Evolutionary conservation across 2,888 invertebrate species (phyloP).

Genomic region (Mechanitis mazaeus): DNA sequence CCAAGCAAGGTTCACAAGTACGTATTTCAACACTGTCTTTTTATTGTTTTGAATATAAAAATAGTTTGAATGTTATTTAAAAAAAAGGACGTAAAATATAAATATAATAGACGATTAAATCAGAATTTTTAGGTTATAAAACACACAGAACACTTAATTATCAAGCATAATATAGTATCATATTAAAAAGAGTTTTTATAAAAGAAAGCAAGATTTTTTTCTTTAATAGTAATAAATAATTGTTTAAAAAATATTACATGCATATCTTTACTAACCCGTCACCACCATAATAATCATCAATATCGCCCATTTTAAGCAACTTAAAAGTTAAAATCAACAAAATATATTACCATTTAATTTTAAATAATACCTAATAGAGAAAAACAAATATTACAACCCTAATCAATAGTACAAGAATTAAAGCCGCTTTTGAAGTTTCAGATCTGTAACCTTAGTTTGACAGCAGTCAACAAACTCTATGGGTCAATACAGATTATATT

Average conservation of each 20-base stretch:
- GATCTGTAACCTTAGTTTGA: neutral
- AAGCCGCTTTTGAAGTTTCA: slow-evolving; percentile 18
- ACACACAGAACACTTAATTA: no score
- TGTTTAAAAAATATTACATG: slow-evolving; percentile 29
- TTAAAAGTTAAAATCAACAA: slow-evolving; percentile 27
- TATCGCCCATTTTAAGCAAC: slow-evolving; percentile 55
- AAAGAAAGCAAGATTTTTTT: slow-evolving; percentile 3
- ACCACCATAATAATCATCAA: slow-evolving; percentile 67
- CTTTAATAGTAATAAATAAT: slow-evolving; percentile 1
- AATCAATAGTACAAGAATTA: slow-evolving; percentile 14
- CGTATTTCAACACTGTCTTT: no score
- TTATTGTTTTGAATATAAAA: no score
- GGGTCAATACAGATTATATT: no score
- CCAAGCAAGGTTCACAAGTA: no score
- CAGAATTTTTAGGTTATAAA: no score
- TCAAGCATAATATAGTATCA: slow-evolving; percentile 11
- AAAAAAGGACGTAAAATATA: no score
- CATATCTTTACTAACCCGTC: slow-evolving; percentile 66
- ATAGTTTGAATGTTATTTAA: no score
- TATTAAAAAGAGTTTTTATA: slow-evolving; percentile 4
- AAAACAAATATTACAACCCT: slow-evolving; percentile 19
- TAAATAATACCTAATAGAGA: slow-evolving; percentile 16
- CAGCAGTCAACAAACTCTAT: neutral
- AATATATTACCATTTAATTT: slow-evolving; percentile 49
- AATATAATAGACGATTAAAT: no score